Conservation (phyloP, 1,140 invertebrate genomes). For the Lethrus apterus region DNA sequence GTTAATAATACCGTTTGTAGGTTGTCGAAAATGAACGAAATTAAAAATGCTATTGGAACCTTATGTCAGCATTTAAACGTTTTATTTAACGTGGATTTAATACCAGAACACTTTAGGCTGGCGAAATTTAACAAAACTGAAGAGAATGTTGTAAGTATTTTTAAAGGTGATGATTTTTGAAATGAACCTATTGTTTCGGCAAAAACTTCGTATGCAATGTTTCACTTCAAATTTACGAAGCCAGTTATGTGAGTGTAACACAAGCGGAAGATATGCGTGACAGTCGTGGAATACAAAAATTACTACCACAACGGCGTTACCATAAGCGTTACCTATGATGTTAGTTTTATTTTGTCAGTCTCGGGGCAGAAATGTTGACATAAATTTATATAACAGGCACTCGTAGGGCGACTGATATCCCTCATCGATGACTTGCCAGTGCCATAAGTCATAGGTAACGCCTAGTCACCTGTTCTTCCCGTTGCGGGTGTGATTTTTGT, state of each 20-base stretch:
- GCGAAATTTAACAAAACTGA: conserved; percentile 24
- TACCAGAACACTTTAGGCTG: conserved; percentile 19
- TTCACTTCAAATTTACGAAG: not conserved
- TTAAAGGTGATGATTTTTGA: conserved; percentile 1
- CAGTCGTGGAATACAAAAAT: not conserved
- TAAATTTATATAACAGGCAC: no score
- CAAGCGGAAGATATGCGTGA: not conserved
- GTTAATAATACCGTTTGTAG: conserved; percentile 4
- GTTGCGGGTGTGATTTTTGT: no score
- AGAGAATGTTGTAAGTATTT: conserved; percentile 18
- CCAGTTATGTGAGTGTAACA: not conserved
- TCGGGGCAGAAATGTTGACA: no score
- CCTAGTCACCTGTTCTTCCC: no score
- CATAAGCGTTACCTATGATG: no score
- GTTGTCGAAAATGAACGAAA: conserved; percentile 6
- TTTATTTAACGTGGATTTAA: conserved; percentile 13
- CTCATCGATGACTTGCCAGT: no score
- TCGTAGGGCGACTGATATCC: no score
- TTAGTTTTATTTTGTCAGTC: no score
- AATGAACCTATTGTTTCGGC: not conserved
- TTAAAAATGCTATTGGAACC: conserved; percentile 13
- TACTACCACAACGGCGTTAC: no score
- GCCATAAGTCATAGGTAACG: no score
- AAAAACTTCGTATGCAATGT: not conserved
- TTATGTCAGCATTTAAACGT: conserved; percentile 20